Percentiles rank a stretch among this genome's conserved stretches.
These are phyloP conservation scores for Drosophila nigrodunni DNA, from an alignment of 1,140 invertebrate species.

Conservation along the genomic window DNA sequence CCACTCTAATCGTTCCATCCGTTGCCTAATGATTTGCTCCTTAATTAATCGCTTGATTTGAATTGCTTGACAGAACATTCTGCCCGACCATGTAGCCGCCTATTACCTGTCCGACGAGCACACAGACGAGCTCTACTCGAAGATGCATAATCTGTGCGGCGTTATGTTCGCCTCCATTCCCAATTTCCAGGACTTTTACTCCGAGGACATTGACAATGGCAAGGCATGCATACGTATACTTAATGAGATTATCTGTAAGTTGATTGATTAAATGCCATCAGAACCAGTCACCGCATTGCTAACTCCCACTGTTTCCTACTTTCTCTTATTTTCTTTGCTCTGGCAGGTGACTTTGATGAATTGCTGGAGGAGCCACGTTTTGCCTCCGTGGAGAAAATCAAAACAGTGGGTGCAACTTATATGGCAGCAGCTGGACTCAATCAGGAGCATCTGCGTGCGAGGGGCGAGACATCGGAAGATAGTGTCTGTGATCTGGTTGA, in stretches of 20 bases:
- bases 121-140: constrained; percentile 95
- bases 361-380: constrained; percentile 95
- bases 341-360: constrained; percentile 92
- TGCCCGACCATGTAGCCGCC: constrained; percentile 97
- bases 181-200: constrained; percentile 99
- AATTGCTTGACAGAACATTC: constrained; percentile 89
- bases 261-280: constrained; percentile 64
- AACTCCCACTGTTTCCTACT: background rate
- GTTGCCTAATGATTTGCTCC: constrained; percentile 15
- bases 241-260: constrained; percentile 96
- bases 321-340: background rate
- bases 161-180: constrained; percentile 99
- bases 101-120: constrained; percentile 94
- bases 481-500: constrained; percentile 95
- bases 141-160: constrained; percentile 95
- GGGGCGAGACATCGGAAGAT: constrained; percentile 87
- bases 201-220: constrained; percentile 98
- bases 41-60: constrained; percentile 63
- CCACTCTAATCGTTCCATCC: background rate
- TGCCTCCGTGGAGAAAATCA: constrained; percentile 98
- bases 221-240: constrained; percentile 98
- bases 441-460: constrained; percentile 88
- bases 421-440: constrained; percentile 99
- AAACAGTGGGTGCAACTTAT: constrained; percentile 98
- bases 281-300: constrained; percentile 11